Percentiles rank a stretch among this genome's conserved stretches.
Conservation (phyloP, 1,140 invertebrate genomes). For the Argopecten irradians region DNA sequence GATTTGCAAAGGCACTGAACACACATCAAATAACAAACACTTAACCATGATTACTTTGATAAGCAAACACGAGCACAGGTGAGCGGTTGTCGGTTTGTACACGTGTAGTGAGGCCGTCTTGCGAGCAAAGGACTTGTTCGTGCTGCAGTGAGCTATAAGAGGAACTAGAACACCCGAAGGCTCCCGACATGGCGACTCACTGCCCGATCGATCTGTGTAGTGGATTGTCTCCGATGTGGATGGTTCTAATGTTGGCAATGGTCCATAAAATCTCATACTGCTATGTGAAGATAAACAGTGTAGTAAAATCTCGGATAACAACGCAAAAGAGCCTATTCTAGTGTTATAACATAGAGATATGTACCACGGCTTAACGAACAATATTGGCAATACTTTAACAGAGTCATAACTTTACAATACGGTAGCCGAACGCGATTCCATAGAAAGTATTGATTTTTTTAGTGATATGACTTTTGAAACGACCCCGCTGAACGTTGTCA, state of each 20-base stretch:
- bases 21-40: too few relatives aligned
- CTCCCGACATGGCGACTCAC: conserved; percentile 10
- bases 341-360: not conserved
- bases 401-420: not conserved
- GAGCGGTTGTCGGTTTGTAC: not conserved
- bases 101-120: not conserved
- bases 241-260: not conserved
- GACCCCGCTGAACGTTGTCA: not conserved
- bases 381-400: not conserved
- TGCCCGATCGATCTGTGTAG: conserved; percentile 1
- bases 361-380: not conserved
- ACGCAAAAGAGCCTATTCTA: not conserved
- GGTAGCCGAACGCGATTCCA: not conserved
- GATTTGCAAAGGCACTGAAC: too few relatives aligned
- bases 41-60: too few relatives aligned
- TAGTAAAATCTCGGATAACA: not conserved
- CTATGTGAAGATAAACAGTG: conserved; percentile 4
- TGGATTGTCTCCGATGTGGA: conserved; percentile 6
- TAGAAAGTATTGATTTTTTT: not conserved
- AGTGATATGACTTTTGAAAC: not conserved
- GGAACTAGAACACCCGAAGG: not conserved
- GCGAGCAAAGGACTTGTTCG: not conserved
- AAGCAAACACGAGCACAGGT: not conserved
- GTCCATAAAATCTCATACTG: conserved; percentile 1
- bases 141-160: not conserved